Conservation (phyloP, 2,113 vertebrate species). For the Urocynchramus pylzowi region DNA sequence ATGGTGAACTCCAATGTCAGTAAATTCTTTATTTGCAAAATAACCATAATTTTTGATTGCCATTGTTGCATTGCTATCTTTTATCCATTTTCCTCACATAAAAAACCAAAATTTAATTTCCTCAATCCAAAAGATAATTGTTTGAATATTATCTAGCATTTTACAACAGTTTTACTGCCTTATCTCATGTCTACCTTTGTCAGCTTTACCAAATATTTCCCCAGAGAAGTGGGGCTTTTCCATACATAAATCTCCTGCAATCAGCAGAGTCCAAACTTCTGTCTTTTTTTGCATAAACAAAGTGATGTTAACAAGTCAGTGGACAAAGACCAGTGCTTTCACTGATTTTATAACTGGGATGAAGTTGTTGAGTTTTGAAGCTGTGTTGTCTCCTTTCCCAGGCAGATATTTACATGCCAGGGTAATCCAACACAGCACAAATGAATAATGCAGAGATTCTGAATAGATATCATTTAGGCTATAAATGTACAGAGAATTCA, state of each 20-base stretch:
- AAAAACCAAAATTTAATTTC: neutral
- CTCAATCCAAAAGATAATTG: neutral
- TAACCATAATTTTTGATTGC: neutral
- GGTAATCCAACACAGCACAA: neutral
- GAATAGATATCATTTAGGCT: neutral
- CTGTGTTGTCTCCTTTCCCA: neutral
- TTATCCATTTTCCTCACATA: neutral
- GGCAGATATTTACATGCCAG: neutral
- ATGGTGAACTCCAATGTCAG: neutral
- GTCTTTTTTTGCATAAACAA: constrained; percentile 32
- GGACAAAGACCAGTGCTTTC: constrained; percentile 3
- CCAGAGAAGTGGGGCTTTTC: neutral
- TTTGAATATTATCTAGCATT: neutral
- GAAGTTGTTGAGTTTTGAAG: neutral
- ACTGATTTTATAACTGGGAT: neutral
- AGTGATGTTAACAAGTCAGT: neutral
- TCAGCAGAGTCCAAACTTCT: neutral
- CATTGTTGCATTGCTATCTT: neutral
- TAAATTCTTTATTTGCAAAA: neutral
- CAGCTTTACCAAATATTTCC: constrained; percentile 7
- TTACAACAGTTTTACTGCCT: neutral
- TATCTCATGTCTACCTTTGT: neutral
- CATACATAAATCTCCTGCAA: neutral
- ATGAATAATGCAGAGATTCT: neutral
- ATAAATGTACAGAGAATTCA: neutral